Evolutionary conservation across 2,797 vertebrate genomes (phyloP), one percentile per base, ranked within the genome.

Genomic region (Enteromius anoplus): DNA sequence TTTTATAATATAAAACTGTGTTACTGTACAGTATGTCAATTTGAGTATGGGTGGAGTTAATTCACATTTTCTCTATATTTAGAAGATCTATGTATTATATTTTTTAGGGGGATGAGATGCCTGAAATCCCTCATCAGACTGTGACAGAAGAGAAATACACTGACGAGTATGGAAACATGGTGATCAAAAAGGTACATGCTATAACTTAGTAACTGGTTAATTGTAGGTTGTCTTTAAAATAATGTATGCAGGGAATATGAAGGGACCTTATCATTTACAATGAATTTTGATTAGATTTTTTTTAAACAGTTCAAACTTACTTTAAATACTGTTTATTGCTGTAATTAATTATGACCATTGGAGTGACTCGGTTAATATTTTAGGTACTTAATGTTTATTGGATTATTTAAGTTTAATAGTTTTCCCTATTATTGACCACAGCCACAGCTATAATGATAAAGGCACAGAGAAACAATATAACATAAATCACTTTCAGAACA

Each of bases 71-170:
- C 2, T 66, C 19, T 17, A 4, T 37, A 21, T 19, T 45, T 45
- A 37, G 32, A 21, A 66, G 34, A 45, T 45, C 10, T 45, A 11
- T 11, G 10, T 11, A 3, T 11, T 58, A 4, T 66, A 85, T 85
- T 78, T n/a, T 78, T 51, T 85, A 99, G 98, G 97, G 95, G 0
- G 97, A 99, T 23, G 92, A 94, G 5, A 92, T 99, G 85, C 96
- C 96, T 79, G 97, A 99, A 49, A 95, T 98, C 81, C 95, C 94
- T 51, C 90, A 95, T 21, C 96, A 98, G 91, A 94, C 94, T 0
- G 95, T 97, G 88, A 98, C 97, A 2, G 97, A 99, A 83, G 97
- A 99, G 91, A 94, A 97, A 76, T 99, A 97, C 79, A 95, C 92
- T 0, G 98, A 99, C 49, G 96, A 98, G 84, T 93, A 96, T 0